phyloP scores from a whole-genome alignment of 1,140 invertebrate species.

The Ectropis grisescens region DNA sequence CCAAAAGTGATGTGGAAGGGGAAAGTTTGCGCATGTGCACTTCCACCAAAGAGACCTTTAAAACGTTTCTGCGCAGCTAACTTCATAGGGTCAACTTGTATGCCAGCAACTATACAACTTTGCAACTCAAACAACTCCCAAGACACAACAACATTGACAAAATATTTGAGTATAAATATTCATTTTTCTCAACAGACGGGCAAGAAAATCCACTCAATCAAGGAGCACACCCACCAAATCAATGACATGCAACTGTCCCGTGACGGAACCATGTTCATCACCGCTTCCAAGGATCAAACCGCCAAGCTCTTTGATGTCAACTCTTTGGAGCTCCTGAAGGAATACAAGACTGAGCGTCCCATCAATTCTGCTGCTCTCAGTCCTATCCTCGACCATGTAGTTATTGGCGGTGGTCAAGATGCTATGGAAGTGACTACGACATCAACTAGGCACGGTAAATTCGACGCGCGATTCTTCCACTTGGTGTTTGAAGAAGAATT shows the following conservation, averaged over 20 bases:
- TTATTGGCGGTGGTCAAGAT: conserved; percentile 97
- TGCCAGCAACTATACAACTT: no score
- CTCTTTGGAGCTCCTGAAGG: conserved; percentile 88
- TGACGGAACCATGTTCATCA: conserved; percentile 96
- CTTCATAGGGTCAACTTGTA: no score
- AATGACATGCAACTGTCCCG: conserved; percentile 96
- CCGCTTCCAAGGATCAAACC: conserved; percentile 94
- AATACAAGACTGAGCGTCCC: conserved; percentile 96
- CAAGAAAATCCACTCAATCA: conserved; percentile 81
- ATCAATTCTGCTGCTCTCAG: conserved; percentile 97
- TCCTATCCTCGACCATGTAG: conserved; percentile 94
- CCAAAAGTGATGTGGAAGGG: no score
- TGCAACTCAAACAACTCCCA: no score
- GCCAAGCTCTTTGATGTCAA: conserved; percentile 94
- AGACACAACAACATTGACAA: no score
- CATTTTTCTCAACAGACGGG: conserved; percentile 76
- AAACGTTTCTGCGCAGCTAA: no score
- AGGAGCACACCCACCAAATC: conserved; percentile 88
- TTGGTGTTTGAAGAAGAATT: conserved; percentile 99
- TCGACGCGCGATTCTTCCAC: conserved; percentile 98
- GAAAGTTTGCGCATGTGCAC: no score
- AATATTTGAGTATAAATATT: no score
- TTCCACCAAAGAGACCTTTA: no score
- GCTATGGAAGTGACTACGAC: conserved; percentile 99
- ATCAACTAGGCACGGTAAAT: conserved; percentile 95